Evolutionary conservation across 1,140 invertebrate genomes (phyloP).

Genomic region (Acarapis woodi): DNA sequence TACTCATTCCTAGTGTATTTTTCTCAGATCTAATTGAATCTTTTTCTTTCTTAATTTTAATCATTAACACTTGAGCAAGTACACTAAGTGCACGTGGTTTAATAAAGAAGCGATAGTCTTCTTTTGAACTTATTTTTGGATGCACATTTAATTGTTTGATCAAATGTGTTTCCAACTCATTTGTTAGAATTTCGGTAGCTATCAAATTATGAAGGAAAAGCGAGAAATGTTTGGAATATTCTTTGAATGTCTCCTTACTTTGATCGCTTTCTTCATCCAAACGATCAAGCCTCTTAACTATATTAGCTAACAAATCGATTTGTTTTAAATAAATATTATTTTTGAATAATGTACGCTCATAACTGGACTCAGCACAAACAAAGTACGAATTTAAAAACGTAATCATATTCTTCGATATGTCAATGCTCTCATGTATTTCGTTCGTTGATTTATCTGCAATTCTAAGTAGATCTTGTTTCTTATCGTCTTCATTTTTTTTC

Average conservation of each 20-base stretch:
- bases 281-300: constrained; percentile 53
- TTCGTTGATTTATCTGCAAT: constrained; percentile 54
- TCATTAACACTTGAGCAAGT: constrained; percentile 31
- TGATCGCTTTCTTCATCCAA: constrained; percentile 29
- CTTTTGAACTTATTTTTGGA: constrained; percentile 21
- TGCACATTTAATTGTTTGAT: constrained; percentile 42
- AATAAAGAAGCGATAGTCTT: constrained; percentile 47
- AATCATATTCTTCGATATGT: constrained; percentile 44
- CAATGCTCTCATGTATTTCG: constrained; percentile 38
- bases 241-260: constrained; percentile 39
- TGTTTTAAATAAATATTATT: constrained; percentile 38
- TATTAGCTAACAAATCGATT: constrained; percentile 44
- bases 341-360: constrained; percentile 26
- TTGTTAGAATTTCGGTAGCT: constrained; percentile 31
- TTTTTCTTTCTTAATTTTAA: constrained; percentile 51
- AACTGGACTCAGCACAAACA: constrained; percentile 28
- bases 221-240: constrained; percentile 37
- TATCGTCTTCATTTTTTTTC: constrained; percentile 12
- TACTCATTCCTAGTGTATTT: constrained; percentile 53
- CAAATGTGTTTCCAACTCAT: constrained; percentile 29
- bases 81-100: constrained; percentile 55
- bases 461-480: constrained; percentile 13
- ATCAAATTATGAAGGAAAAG: constrained; percentile 56
- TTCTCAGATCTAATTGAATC: constrained; percentile 16
- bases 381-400: constrained; percentile 35